These are phyloP conservation scores for Macrotus californicus DNA, from an alignment of 2,113 vertebrate genomes.

Conservation along the genomic window DNA sequence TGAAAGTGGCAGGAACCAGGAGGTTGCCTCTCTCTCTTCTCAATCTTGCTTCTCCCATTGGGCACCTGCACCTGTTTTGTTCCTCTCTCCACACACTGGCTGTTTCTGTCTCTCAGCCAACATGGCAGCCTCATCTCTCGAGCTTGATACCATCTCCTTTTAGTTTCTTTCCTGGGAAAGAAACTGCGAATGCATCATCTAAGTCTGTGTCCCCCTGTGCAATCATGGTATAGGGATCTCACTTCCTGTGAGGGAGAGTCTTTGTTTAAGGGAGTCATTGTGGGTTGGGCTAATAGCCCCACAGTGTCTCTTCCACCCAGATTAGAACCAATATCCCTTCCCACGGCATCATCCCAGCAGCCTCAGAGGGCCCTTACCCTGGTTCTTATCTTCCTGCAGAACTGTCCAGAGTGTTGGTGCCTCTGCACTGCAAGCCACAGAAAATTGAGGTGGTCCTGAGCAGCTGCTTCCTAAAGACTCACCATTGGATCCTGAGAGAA, in stretches of 20 bases:
- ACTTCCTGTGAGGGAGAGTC: neutral
- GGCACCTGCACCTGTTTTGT: no score
- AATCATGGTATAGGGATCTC: neutral
- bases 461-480: slow-evolving; percentile 39
- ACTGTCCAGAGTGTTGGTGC: neutral
- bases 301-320: neutral
- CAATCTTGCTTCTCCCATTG: no score
- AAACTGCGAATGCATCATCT: neutral
- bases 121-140: no score
- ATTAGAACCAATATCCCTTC: neutral
- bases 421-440: neutral
- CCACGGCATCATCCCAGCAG: neutral
- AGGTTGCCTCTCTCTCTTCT: no score
- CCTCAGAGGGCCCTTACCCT: neutral
- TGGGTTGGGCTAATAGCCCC: neutral
- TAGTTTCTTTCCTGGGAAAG: neutral
- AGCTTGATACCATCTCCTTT: neutral
- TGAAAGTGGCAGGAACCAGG: no score
- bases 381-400: slow-evolving; percentile 18
- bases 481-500: neutral
- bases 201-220: neutral
- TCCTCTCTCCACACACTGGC: no score
- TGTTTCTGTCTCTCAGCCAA: no score
- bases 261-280: neutral
- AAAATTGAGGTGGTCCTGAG: slow-evolving; percentile 19